These are phyloP conservation scores for Drosophila neonasuta DNA, from an alignment of 2,888 invertebrate species.

Conservation along the genomic window DNA sequence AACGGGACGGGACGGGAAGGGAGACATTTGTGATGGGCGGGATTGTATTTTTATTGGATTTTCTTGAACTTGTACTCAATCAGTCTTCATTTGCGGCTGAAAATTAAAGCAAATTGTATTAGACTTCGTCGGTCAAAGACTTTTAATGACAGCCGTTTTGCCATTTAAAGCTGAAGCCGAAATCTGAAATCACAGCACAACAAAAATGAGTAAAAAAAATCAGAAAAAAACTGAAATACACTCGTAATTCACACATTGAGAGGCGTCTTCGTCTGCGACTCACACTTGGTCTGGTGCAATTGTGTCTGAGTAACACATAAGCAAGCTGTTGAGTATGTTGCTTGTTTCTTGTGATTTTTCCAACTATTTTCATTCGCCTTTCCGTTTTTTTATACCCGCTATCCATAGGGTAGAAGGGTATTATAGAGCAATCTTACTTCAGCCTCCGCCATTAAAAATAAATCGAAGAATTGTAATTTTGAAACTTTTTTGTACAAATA, in stretches of 20 bases:
- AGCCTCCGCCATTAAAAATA: no score
- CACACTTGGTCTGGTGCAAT: slow-evolving; percentile 16
- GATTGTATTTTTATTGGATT: slow-evolving; percentile 59
- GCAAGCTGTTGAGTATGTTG: slow-evolving; percentile 49
- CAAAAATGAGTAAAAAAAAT: background rate
- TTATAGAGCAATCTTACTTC: no score
- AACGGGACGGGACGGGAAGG: background rate
- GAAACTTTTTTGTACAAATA: no score
- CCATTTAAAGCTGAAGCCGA: slow-evolving; percentile 1
- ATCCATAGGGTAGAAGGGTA: no score
- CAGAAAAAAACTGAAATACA: slow-evolving; percentile 14
- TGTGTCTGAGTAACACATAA: slow-evolving; percentile 37
- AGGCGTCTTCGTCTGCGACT: slow-evolving; percentile 9
- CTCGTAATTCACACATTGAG: slow-evolving; percentile 39
- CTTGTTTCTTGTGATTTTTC: slow-evolving; percentile 22
- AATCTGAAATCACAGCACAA: slow-evolving; percentile 20
- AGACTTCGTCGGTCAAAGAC: slow-evolving; percentile 30
- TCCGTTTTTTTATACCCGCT: no score
- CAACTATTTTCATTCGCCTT: slow-evolving; percentile 6
- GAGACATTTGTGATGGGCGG: background rate
- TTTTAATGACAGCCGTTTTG: slow-evolving; percentile 35
- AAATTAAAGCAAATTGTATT: slow-evolving; percentile 68
- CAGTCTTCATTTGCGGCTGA: slow-evolving; percentile 58
- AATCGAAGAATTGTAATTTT: no score
- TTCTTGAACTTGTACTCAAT: slow-evolving; percentile 50